Evolutionary conservation across 2,113 vertebrate species (phyloP).

Genomic region (Marcusenius ussheri): DNA sequence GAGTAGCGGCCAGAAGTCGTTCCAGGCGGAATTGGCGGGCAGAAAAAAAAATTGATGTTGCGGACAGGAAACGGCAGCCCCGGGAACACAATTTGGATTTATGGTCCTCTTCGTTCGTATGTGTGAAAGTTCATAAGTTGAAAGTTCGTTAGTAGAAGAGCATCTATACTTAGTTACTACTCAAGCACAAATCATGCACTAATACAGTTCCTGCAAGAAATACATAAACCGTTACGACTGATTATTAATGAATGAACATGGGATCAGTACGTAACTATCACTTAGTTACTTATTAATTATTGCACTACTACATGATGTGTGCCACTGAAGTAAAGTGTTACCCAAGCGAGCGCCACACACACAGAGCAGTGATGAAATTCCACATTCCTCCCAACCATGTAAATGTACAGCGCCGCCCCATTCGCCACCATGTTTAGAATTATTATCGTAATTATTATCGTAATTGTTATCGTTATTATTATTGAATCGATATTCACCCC

Average conservation of each 20-base stretch:
- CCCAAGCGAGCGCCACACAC: background rate
- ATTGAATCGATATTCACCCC: background rate
- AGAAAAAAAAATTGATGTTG: too few species aligned
- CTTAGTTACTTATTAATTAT: background rate
- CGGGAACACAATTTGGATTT: too few species aligned
- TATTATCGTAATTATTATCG: background rate
- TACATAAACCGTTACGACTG: background rate
- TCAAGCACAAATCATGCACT: background rate
- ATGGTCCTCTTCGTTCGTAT: too few species aligned
- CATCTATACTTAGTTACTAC: background rate
- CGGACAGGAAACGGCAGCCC: too few species aligned
- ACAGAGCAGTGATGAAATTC: background rate
- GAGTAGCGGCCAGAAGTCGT: too few species aligned
- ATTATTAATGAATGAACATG: background rate
- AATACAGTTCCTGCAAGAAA: background rate
- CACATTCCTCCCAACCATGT: background rate
- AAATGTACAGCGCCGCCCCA: background rate
- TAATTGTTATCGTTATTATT: background rate
- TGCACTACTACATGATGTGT: background rate
- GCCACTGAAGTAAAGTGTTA: background rate
- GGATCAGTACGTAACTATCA: background rate
- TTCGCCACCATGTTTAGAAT: background rate
- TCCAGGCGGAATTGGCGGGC: too few species aligned
- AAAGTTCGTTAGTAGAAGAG: too few species aligned
- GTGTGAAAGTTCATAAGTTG: too few species aligned